These are phyloP conservation scores for Stomatorhinus walkeri DNA, from an alignment of 2,797 vertebrate species.

Conservation along the genomic window DNA sequence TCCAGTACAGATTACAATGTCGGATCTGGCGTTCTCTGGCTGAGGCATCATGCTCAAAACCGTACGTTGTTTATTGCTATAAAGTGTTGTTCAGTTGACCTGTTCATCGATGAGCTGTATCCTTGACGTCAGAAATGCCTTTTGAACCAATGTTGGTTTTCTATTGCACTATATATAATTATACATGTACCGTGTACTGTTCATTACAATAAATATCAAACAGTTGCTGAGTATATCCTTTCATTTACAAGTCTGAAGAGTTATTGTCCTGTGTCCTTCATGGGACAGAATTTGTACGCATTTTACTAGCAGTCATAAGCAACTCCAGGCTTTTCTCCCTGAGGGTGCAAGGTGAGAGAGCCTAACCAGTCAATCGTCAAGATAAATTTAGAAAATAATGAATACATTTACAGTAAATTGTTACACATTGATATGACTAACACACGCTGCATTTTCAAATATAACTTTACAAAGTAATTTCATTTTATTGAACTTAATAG, in stretches of 20 bases:
- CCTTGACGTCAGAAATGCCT: slow-evolving; percentile 43
- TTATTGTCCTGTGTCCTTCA: background rate
- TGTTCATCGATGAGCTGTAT: slow-evolving; percentile 48
- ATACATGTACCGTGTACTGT: slow-evolving; percentile 56
- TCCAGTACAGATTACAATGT: background rate
- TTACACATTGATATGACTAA: background rate
- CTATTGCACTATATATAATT: slow-evolving; percentile 48
- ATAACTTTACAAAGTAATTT: background rate
- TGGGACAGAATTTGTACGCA: background rate
- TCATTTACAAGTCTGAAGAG: background rate
- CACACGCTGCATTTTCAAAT: background rate
- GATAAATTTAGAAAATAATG: background rate
- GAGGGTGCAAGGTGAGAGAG: background rate
- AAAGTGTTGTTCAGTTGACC: slow-evolving; percentile 50
- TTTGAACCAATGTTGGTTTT: slow-evolving; percentile 51
- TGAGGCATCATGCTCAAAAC: slow-evolving; percentile 59
- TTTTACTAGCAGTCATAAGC: background rate
- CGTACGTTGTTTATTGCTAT: slow-evolving; percentile 45
- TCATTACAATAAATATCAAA: slow-evolving; percentile 52
- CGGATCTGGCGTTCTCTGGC: background rate
- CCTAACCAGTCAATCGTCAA: background rate
- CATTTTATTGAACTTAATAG: background rate
- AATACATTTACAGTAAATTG: background rate
- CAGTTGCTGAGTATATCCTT: background rate
- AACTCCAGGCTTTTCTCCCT: background rate